A percentile compares a stretch with the other conserved stretches of the same genome.
Evolutionary conservation across 1,140 invertebrate genomes (phyloP).

Genomic region (Meteorus sp.): DNA sequence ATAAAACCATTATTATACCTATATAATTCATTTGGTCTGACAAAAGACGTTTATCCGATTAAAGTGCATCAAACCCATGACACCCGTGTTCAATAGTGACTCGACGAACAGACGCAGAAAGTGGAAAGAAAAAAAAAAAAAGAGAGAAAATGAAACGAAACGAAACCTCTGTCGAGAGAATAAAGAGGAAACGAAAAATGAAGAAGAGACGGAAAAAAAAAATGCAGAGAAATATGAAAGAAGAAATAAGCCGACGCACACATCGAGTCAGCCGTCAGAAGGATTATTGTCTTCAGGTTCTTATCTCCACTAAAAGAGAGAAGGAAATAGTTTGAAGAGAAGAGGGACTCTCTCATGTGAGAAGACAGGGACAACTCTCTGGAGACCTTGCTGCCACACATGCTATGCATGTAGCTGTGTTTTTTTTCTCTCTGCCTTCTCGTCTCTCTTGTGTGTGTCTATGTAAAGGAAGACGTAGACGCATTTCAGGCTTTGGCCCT

Average conservation of each 20-base stretch:
- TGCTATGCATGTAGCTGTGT: no score
- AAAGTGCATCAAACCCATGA: slow-evolving; percentile 17
- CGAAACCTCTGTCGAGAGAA: no score
- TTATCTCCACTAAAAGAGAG: slow-evolving; percentile 49
- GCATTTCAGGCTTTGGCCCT: background rate
- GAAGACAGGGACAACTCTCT: slow-evolving; percentile 1
- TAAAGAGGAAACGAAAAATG: background rate
- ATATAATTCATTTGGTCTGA: background rate
- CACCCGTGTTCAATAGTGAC: background rate
- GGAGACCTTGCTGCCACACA: no score
- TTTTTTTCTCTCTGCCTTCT: no score
- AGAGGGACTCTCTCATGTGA: no score
- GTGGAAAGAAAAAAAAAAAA: slow-evolving; percentile 3
- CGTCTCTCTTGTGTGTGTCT: no score
- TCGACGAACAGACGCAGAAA: background rate
- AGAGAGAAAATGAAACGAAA: slow-evolving; percentile 11
- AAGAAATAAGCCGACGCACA: slow-evolving; percentile 50
- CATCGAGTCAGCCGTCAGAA: slow-evolving; percentile 51
- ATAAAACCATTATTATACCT: background rate
- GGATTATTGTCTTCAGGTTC: slow-evolving; percentile 59
- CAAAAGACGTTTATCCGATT: slow-evolving; percentile 24
- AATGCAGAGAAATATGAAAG: slow-evolving; percentile 12
- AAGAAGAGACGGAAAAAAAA: background rate
- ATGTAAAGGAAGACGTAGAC: background rate
- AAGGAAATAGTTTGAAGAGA: no score